phyloP scores from a whole-genome alignment of 2,113 vertebrate species.

The Mesitornis unicolor region DNA sequence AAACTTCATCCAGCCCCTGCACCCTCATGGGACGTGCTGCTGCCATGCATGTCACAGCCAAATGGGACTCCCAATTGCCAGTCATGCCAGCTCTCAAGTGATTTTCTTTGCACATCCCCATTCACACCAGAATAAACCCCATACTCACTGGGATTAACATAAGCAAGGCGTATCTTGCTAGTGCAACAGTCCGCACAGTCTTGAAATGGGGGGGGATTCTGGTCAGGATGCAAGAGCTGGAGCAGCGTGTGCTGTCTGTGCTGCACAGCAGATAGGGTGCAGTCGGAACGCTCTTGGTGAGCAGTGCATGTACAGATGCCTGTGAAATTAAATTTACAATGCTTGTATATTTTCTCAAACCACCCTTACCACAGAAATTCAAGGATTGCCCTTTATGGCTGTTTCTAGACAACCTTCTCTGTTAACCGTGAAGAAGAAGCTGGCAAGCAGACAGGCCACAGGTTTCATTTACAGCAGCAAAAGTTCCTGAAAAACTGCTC shows the following conservation, averaged over 20 bases:
- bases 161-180: not conserved
- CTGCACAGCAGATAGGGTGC: fast-evolving
- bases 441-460: not conserved
- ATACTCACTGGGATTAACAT: not conserved
- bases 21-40: fast-evolving
- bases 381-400: not conserved
- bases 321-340: not conserved
- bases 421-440: not conserved
- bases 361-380: not conserved
- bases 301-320: not conserved
- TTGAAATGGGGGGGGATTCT: not conserved
- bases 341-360: not conserved
- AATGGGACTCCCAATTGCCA: not conserved
- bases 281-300: not conserved
- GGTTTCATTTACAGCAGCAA: not conserved
- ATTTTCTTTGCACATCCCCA: not conserved
- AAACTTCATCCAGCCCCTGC: not conserved
- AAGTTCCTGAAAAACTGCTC: not conserved
- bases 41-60: not conserved
- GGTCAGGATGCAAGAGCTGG: not conserved
- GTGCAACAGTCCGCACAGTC: not conserved
- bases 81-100: not conserved
- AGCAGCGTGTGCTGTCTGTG: fast-evolving
- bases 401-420: not conserved
- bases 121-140: not conserved